Conservation (phyloP, 2,113 vertebrate species). For the Vimba vimba region DNA sequence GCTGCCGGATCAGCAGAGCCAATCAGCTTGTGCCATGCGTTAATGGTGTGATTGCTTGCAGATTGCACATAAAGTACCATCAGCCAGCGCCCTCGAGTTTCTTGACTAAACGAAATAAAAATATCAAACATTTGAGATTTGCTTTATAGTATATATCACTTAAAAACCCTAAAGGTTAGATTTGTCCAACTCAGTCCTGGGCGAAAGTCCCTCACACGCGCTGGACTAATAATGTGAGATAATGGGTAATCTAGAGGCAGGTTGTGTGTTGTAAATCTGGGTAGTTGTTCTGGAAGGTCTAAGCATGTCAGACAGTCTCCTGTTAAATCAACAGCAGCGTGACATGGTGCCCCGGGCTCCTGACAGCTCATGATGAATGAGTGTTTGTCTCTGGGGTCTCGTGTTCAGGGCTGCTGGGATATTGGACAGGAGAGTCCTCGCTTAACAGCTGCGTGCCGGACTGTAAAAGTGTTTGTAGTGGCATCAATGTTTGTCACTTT, state of each 20-base stretch:
- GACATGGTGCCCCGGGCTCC: constrained; percentile 34
- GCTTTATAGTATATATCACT: too few relatives aligned
- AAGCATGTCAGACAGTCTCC: constrained; percentile 39
- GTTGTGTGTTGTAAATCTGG: constrained; percentile 49
- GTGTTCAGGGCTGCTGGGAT: constrained; percentile 55
- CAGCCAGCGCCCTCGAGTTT: too few relatives aligned
- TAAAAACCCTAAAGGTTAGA: not conserved
- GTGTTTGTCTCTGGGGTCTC: constrained; percentile 51
- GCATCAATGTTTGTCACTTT: constrained; percentile 6
- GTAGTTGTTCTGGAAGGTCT: constrained; percentile 52
- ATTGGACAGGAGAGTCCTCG: constrained; percentile 52
- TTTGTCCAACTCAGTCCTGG: not conserved
- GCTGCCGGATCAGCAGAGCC: too few relatives aligned
- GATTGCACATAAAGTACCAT: too few relatives aligned
- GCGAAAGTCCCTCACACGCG: constrained; percentile 1
- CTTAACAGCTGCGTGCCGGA: constrained; percentile 59
- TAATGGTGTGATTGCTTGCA: too few relatives aligned
- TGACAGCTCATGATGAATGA: constrained; percentile 63
- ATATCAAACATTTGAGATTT: too few relatives aligned
- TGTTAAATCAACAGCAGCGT: constrained; percentile 53
- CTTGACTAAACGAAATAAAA: too few relatives aligned
- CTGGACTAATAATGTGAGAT: constrained; percentile 4
- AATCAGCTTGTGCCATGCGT: too few relatives aligned
- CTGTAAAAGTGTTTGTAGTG: not conserved
- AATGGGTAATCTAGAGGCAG: constrained; percentile 47